A percentile compares a stretch with the other conserved stretches of the same genome.
These are phyloP conservation scores for Pogonomyrmex barbatus DNA, from an alignment of 1,140 invertebrate genomes.

Conservation along the genomic window DNA sequence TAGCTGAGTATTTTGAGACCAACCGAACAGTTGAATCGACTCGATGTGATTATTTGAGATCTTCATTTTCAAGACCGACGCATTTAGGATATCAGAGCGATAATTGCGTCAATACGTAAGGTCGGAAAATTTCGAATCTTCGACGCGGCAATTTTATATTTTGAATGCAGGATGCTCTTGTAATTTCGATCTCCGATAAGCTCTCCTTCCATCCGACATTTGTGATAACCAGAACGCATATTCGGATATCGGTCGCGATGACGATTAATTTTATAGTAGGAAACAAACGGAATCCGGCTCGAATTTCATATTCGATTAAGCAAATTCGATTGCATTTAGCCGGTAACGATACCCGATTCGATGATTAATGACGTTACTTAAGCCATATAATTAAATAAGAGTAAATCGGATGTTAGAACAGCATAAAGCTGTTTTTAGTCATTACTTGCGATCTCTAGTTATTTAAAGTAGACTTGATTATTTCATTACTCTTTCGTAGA, in stretches of 20 bases:
- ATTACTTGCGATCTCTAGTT: slow-evolving; percentile 18
- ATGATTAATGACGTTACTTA: slow-evolving; percentile 45
- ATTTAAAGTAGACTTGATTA: slow-evolving; percentile 9
- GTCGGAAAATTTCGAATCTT: background rate
- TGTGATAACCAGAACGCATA: slow-evolving; percentile 26
- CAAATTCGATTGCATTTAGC: slow-evolving; percentile 66
- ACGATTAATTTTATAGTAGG: background rate
- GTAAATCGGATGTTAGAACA: slow-evolving; percentile 22
- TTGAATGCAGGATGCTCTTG: background rate
- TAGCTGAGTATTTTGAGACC: slow-evolving; percentile 9
- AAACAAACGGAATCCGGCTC: background rate
- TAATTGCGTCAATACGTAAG: background rate
- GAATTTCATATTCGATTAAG: slow-evolving; percentile 26
- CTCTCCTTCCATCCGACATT: slow-evolving; percentile 25
- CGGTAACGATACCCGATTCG: slow-evolving; percentile 19
- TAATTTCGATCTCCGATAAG: slow-evolving; percentile 14
- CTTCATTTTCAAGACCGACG: background rate
- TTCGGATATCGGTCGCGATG: background rate
- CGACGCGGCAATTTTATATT: background rate
- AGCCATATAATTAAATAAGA: background rate
- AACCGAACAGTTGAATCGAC: background rate
- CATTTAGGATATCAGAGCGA: background rate
- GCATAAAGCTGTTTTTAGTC: slow-evolving; percentile 25
- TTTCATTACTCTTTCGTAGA: slow-evolving; percentile 5
- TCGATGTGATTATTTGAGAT: slow-evolving; percentile 17